Conservation (phyloP, 2,797 vertebrate genomes). For the Eulemur albifrons region DNA sequence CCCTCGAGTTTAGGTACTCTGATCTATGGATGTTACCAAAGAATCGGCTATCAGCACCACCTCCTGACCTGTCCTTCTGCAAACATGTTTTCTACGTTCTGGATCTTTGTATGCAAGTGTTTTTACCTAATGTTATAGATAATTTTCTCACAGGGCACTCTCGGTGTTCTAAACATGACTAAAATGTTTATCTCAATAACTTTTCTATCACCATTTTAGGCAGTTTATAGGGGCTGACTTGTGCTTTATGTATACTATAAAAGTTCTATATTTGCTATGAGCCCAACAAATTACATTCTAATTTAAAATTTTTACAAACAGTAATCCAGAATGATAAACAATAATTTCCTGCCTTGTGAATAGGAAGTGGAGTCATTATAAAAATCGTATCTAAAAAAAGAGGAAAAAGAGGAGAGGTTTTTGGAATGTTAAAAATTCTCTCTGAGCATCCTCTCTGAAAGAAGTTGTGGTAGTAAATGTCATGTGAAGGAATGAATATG, state of each 20-base stretch:
- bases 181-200: constrained; percentile 18
- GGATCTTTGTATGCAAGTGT: background rate
- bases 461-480: background rate
- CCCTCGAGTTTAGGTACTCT: fast-evolving
- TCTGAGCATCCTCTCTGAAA: background rate
- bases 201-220: background rate
- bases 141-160: background rate
- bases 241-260: constrained; percentile 7
- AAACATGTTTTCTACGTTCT: background rate
- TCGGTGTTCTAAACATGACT: background rate
- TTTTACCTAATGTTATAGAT: background rate
- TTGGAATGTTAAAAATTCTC: background rate
- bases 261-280: background rate
- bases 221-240: constrained; percentile 18
- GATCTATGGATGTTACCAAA: background rate
- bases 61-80: background rate
- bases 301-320: constrained; percentile 17
- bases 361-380: background rate
- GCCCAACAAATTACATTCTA: constrained; percentile 20
- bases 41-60: background rate
- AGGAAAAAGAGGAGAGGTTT: background rate
- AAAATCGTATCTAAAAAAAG: background rate
- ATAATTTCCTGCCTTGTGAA: constrained; percentile 14
- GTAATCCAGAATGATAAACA: background rate
- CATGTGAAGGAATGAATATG: background rate